Evolutionary conservation across 92 coral and sea anemone genomes (phyloP), one percentile per base, ranked within the genome.

Genomic region (Epizoanthus scotinus): DNA sequence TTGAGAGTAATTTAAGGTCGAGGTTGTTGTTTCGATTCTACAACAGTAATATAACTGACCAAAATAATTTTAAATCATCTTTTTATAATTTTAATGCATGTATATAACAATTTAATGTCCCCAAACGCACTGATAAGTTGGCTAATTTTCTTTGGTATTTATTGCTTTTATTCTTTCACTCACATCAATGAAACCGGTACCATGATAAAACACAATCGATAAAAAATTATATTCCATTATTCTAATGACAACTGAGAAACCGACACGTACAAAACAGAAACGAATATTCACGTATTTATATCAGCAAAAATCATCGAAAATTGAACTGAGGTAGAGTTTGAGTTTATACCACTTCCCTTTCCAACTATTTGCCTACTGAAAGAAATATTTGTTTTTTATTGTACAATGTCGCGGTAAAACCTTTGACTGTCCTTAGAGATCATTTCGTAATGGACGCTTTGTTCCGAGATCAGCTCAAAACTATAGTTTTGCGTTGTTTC

Each of bases 171-270:
- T 66, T 59, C 69, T 50, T 38, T 75, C 81, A n/a, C 20, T 66
- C 40, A 75, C 81, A 75, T 75, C 81, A 75, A 75, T 75, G 67
- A 44, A 58, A 67, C 81, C 81, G 81, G 81, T 75, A 58, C 68
- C 22, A 34, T 58, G 81, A 19, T 58, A 58, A 50, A 73, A 73
- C 63, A 75, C 68, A 75, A 75, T 75, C 15, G 81, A 22, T 21
- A 75, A 58, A 75, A 57, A 20, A 40, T 47, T 54, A 36, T 67
- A 58, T 21, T 75, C 63, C 40, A 20, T 75, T 75, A 67, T 34
- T 47, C 38, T 58, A 36, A 19, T 54, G 50, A 18, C 69, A 64
- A 34, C 40, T 34, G 40, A 4, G 27, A 36, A 38, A 75, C 81
- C 68, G 68, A 59, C 47, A 12, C 47, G 71, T 1, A 66, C 56